Evolutionary conservation across 2,113 vertebrate species (phyloP), one percentile per base, ranked within the genome.

Genomic region (Vulpes lagopus): DNA sequence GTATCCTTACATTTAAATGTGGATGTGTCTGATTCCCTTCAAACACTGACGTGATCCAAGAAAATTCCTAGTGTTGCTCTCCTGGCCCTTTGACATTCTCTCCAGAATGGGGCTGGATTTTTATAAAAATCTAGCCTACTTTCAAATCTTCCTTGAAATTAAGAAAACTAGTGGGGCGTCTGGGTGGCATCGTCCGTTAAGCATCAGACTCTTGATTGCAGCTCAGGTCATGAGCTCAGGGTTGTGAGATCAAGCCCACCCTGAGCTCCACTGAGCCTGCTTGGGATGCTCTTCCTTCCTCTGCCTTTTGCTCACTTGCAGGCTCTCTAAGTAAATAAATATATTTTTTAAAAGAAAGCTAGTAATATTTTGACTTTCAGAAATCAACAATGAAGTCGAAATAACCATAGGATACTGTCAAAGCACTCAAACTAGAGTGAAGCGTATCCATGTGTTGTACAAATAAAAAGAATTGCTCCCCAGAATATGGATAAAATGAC

Each of bases 341-440:
- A 69, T 19, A 35, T 43, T 17, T 35, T n/a, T 35, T 1, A 10
- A 69, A 69, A 35, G 25, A 87, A 71, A 94, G 55, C 55, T 3
- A 51, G 27, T 71, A 60, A 59, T 15, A 96, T 73, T 83, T 97
- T 55, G 1, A 65, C n/a, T 84, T 64, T 96, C 22, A 76, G 84
- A 80, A 11, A 25, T 43, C 27, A 80, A 2, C 78, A 43, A 89
- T 71, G n/a, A 74, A 88, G 92, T 79, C 5, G 71, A 96, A 89
- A 88, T 49, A 91, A 49, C 22, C 12, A 53, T 5, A 96, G 74
- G 3, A 76, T 57, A 32, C 65, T 78, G 7, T 0, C 81, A 84
- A 80, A 74, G 2, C 9, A 49, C 0, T 3, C 59, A 78, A n/a
- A 62, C 2, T 94, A 5, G 6, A 87, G 59, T 71, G 67, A 67